A percentile compares a stretch with the other conserved stretches of the same genome.
phyloP scores from a whole-genome alignment of 2,797 vertebrate species.

The Sus cebifrons region DNA sequence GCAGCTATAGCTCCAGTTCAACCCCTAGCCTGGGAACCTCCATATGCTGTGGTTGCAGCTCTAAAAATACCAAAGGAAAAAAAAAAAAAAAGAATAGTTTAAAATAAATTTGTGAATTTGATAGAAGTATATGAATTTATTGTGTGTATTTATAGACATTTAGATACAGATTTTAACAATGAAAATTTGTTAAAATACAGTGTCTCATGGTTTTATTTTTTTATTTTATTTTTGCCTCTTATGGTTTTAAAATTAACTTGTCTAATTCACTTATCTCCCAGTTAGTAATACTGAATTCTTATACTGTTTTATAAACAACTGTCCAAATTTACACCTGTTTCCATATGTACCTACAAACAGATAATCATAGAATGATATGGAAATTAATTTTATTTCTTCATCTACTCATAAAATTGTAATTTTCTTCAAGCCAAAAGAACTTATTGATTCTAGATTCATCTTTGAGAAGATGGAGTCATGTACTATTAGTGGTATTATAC shows the following conservation, averaged over 20 bases:
- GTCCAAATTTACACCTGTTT: conserved; percentile 2
- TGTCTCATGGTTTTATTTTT: background rate
- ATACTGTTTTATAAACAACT: background rate
- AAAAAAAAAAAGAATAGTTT: background rate
- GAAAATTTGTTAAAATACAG: conserved; percentile 70
- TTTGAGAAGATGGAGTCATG: conserved; percentile 31
- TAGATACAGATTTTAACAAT: background rate
- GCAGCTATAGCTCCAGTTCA: too few relatives aligned
- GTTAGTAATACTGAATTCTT: conserved; percentile 57
- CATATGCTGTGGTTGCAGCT: too few relatives aligned
- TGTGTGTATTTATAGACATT: conserved; percentile 70
- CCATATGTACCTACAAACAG: background rate
- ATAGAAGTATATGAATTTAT: conserved; percentile 54
- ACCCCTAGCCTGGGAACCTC: too few relatives aligned
- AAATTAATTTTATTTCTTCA: conserved; percentile 38
- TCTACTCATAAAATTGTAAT: background rate
- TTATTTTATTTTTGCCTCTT: conserved; percentile 11
- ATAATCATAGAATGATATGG: background rate
- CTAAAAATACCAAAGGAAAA: too few relatives aligned
- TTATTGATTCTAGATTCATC: background rate
- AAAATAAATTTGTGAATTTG: background rate
- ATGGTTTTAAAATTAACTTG: conserved; percentile 76
- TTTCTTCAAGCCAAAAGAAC: background rate
- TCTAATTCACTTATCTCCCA: conserved; percentile 75
- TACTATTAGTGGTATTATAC: conserved; percentile 27